These are phyloP conservation scores for Eurypyga helias DNA, from an alignment of 2,113 vertebrate genomes.

Conservation along the genomic window DNA sequence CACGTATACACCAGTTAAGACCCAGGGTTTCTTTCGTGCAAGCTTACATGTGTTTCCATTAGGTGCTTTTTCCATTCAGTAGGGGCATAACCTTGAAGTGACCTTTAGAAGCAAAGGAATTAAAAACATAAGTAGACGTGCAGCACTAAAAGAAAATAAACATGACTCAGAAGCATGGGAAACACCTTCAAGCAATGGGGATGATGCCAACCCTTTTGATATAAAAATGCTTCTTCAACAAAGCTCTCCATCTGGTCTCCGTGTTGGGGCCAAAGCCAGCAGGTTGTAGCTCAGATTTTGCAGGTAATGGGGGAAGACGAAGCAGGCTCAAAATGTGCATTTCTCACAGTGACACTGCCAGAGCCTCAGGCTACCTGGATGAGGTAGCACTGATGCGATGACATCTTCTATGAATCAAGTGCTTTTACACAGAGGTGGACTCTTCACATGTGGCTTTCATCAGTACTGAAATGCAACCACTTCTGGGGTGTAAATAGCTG, in stretches of 20 bases:
- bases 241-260: slow-evolving; percentile 62
- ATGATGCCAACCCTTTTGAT: slow-evolving; percentile 47
- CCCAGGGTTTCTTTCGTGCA: not conserved
- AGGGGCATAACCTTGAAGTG: slow-evolving; percentile 12
- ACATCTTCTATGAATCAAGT: not conserved
- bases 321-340: not conserved
- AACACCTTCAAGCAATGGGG: slow-evolving; percentile 58
- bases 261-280: slow-evolving; percentile 17
- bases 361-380: not conserved
- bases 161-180: slow-evolving; percentile 53
- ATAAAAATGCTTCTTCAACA: slow-evolving; percentile 38
- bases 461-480: not conserved
- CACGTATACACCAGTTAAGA: not conserved
- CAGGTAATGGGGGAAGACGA: slow-evolving; percentile 30
- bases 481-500: not conserved
- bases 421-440: not conserved
- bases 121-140: not conserved
- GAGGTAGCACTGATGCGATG: not conserved
- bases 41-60: not conserved
- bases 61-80: not conserved
- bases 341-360: not conserved
- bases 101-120: slow-evolving; percentile 38
- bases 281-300: not conserved
- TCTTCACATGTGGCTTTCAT: not conserved
- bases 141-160: slow-evolving; percentile 38